These are phyloP conservation scores for Tyria jacobaeae DNA, from an alignment of 2,888 invertebrate species.

Conservation along the genomic window DNA sequence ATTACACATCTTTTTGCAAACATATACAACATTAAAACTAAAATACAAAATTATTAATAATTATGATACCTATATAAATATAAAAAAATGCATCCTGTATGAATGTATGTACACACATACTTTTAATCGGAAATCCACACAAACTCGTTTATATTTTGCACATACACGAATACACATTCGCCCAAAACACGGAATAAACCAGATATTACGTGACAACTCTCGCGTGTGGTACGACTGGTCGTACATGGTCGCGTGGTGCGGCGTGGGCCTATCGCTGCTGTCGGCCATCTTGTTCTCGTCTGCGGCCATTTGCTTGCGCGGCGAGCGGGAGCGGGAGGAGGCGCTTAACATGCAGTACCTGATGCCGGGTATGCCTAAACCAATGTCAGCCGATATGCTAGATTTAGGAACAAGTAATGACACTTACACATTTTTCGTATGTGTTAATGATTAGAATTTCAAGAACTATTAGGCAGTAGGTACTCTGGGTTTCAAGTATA, in stretches of 20 bases:
- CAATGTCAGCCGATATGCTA: constrained; percentile 25
- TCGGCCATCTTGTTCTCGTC: constrained; percentile 97
- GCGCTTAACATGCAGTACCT: constrained; percentile 99
- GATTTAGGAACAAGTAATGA: background rate
- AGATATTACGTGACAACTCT: constrained; percentile 95
- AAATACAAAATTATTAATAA: background rate
- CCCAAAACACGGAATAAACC: constrained; percentile 73
- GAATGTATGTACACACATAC: background rate
- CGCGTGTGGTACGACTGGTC: constrained; percentile 98
- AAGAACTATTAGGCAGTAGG: background rate
- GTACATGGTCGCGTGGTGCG: constrained; percentile 98
- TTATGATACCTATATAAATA: background rate
- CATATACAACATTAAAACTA: background rate
- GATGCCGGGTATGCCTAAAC: constrained; percentile 93
- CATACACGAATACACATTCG: constrained; percentile 16
- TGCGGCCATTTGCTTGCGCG: constrained; percentile 97
- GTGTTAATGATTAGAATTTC: background rate
- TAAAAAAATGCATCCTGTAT: background rate
- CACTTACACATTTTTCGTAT: background rate
- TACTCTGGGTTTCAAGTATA: background rate
- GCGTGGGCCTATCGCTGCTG: constrained; percentile 96
- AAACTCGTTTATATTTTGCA: background rate
- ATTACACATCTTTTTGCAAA: background rate
- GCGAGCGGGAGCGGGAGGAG: constrained; percentile 97
- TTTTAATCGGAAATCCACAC: background rate